These are phyloP conservation scores for Caenorhabditis doughertyi DNA, from an alignment of 2,888 invertebrate species.

Conservation along the genomic window DNA sequence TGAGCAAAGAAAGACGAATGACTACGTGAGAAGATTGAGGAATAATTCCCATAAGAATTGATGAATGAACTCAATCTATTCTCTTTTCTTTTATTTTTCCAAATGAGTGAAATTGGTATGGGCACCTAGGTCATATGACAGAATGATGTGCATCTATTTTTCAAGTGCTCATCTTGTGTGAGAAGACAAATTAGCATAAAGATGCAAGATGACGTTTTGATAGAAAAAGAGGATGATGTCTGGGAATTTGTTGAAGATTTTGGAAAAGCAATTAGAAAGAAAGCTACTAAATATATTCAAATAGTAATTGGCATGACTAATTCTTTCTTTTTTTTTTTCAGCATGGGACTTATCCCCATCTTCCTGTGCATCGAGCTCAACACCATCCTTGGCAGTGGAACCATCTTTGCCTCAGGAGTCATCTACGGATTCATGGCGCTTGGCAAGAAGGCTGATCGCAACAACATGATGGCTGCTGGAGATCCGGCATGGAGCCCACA, in stretches of 20 bases:
- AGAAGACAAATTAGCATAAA: conserved; percentile 41
- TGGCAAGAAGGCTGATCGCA: conserved; percentile 89
- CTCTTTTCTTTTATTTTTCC: neutral
- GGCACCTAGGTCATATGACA: conserved; percentile 13
- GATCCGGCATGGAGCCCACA: conserved; percentile 81
- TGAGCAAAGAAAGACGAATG: neutral
- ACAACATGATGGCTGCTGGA: conserved; percentile 81
- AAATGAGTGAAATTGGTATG: neutral
- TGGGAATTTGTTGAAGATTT: neutral
- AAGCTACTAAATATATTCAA: too few relatives aligned
- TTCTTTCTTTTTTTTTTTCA: too few relatives aligned
- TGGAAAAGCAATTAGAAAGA: too few relatives aligned
- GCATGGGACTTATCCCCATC: conserved; percentile 90
- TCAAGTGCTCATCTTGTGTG: conserved; percentile 14
- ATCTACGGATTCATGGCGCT: conserved; percentile 95
- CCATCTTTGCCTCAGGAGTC: conserved; percentile 92
- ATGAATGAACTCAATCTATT: neutral
- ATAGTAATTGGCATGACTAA: too few relatives aligned
- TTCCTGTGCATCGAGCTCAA: conserved; percentile 88
- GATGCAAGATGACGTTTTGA: conserved; percentile 2
- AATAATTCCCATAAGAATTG: neutral
- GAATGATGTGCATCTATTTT: neutral
- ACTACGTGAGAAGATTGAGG: neutral
- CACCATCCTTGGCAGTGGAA: conserved; percentile 91
- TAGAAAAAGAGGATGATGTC: neutral